Base-by-base conservation (phyloP, 2,113 vertebrate species). In the Scomber japonicus region DNA sequence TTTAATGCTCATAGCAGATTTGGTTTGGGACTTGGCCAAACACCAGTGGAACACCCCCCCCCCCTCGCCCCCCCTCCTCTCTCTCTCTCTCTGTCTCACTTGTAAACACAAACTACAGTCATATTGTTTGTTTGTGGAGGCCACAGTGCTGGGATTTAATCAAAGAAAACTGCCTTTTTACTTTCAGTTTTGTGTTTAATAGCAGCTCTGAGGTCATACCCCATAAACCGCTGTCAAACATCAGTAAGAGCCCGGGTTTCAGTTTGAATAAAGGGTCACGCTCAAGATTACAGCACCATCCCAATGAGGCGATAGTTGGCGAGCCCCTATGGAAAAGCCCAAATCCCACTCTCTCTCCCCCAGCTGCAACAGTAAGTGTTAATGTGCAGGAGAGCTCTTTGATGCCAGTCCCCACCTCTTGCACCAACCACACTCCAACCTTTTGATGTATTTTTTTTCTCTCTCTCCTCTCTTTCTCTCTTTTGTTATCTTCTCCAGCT, bases 21-120 rank as follows among this genome's bases (percentile, higher is more conserved):
- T 81, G 75, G 75, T 76, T 79, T 89, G 81, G 87, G 82, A 51
- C 13, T 0, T 44, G 16, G 81, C 83, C 85, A 87, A 63, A 73
- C 71, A 44, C 85, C 75, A 74, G 85, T 44, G 73, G 75, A 80
- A 56, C 59, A 11, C 62, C 53, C 27, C 65, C 21, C 21, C 65
- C 55, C 69, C 40, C 31, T 7, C 21, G 0, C 31, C 31, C 31
- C 4, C 31, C 31, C 4, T 9, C 35, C 7, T 9, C 6, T 9
- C 19, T 11, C 21, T 21, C 55, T n/a, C 24, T 3, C 30, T 15
- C 51, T 48, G 10, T 49, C 53, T 44, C 35, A n/a, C 65, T 56
- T n/a, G 16, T 62, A 68, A 56, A 75, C 53, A 60, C 50, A 75
- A 45, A 57, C 31, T 31, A 35, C 50, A 40, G 64, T 55, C 56